Evolutionary conservation across 2,797 vertebrate genomes (phyloP).

Genomic region (Xerus rutilus): DNA sequence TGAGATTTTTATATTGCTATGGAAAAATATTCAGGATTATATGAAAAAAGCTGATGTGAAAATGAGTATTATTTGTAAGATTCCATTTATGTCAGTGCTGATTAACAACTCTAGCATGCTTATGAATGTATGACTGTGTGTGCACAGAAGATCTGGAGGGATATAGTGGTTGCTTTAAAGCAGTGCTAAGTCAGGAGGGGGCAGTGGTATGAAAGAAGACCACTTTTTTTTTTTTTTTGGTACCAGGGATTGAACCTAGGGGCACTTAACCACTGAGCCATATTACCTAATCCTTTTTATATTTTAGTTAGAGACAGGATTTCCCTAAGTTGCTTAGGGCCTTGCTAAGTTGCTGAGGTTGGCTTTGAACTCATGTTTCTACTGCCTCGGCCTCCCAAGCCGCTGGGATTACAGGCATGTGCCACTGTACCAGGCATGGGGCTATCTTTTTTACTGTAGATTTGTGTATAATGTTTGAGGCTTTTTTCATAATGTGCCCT

Average conservation of each 20-base stretch:
- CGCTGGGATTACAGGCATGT: too few relatives aligned
- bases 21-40: slow-evolving; percentile 6
- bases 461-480: not conserved
- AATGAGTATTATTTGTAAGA: slow-evolving; percentile 23
- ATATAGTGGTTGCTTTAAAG: not conserved
- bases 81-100: not conserved
- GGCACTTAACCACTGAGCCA: too few relatives aligned
- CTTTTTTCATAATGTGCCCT: not conserved
- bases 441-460: not conserved
- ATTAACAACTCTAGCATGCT: not conserved
- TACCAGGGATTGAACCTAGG: too few relatives aligned
- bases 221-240: too few relatives aligned
- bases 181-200: not conserved
- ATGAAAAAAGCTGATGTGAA: not conserved
- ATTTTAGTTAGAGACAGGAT: too few relatives aligned
- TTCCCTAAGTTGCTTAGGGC: too few relatives aligned
- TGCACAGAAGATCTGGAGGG: not conserved
- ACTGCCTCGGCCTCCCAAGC: too few relatives aligned
- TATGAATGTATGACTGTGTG: not conserved
- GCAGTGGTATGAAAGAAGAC: not conserved
- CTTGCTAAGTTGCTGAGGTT: too few relatives aligned
- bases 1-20: not conserved
- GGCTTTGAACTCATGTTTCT: too few relatives aligned
- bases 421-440: too few relatives aligned
- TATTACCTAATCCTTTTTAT: too few relatives aligned